Base-by-base conservation (phyloP, 2,888 invertebrate genomes). In the Laspeyria flexula region DNA sequence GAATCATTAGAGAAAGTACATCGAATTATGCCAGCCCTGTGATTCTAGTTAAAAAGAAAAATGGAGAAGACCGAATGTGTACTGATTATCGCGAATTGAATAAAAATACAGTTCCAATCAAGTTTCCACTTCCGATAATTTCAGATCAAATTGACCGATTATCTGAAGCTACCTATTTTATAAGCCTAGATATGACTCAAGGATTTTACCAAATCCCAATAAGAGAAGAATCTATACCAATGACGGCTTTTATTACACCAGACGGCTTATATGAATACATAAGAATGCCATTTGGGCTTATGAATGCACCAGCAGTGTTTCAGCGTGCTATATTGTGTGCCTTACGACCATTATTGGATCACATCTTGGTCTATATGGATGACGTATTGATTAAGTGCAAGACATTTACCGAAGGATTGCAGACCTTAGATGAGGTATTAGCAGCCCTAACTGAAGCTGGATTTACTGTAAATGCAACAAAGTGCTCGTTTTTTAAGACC, bases 11-110 rank as follows among this genome's bases (percentile, higher is more conserved):
- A n/a, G n/a, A n/a, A n/a, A n/a, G n/a, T n/a, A n/a, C n/a, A n/a
- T n/a, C n/a, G n/a, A n/a, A n/a, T n/a, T n/a, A n/a, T n/a, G n/a
- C n/a, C n/a, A n/a, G n/a, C 25, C 9, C n/a, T 0, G 11, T n/a
- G 15, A 6, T 2, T 16, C 6, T n/a, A 1, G 3, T 27, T 12
- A 5, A 4, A 12, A 9, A 15, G 7, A 40, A 38, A 7, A 38
- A 38, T 13, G 38, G 38, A 3, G 25, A 38, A 13, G 25, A 38
- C 25, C 38, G 38, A 38, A 38, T 38, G 38, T 38, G 38, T 13
- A 38, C 38, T 1, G 38, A 38, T 9, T 38, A 38, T 25, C 18
- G 16, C 6, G 18, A 18, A 37, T 7, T 38, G 6, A 38, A 38
- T 25, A 38, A 38, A 25, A 38, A 38, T 38, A 38, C 38, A 6